Conservation (phyloP, 2,113 vertebrate species). For the Marcusenius ussheri region DNA sequence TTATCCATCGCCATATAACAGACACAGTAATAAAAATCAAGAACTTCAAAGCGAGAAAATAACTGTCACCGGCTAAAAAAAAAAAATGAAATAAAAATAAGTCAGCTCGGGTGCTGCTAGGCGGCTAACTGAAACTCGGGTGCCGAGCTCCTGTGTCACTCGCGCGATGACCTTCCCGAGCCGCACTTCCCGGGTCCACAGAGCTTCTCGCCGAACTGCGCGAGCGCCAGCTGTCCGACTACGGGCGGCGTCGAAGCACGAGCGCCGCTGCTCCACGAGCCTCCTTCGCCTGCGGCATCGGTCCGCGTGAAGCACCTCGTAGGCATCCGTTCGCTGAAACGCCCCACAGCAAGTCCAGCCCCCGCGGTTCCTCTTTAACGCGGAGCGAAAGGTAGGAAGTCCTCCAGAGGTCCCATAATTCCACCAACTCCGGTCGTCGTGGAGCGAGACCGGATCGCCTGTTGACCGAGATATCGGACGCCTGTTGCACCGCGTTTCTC, state of each 20-base stretch:
- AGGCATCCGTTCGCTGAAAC: background rate
- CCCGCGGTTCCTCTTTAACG: background rate
- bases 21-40: background rate
- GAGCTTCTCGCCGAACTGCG: background rate
- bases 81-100: background rate
- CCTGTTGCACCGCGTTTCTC: background rate
- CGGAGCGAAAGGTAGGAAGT: conserved; percentile 16
- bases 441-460: background rate
- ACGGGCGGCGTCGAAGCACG: background rate
- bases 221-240: background rate
- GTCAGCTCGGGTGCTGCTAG: background rate
- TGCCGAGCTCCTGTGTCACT: background rate
- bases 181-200: background rate
- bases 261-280: background rate
- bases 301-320: background rate
- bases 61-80: background rate
- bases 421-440: background rate
- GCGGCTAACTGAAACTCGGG: background rate
- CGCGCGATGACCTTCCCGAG: background rate
- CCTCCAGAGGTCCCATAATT: conserved; percentile 21
- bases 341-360: background rate
- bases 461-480: background rate
- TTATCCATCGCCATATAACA: background rate
- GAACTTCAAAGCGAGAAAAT: background rate
- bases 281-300: background rate